Conservation (phyloP, 1,140 invertebrate species). For the Zaprionus gabonicus region DNA sequence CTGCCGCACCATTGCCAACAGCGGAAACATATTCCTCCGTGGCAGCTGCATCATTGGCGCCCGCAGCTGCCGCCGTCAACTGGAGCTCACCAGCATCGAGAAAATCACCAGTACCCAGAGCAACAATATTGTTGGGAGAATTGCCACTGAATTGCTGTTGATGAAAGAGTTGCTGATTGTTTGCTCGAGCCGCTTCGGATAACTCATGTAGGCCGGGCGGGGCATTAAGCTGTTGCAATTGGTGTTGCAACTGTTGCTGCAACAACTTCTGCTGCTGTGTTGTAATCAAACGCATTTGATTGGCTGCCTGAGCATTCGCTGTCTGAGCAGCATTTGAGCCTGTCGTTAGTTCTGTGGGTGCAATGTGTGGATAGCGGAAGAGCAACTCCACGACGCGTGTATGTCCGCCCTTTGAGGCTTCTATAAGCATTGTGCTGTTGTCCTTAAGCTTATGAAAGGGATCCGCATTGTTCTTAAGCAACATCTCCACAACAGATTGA, state of each 20-base stretch:
- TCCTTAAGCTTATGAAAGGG: constrained; percentile 98
- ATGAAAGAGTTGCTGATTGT: constrained; percentile 80
- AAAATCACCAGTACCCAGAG: constrained; percentile 66
- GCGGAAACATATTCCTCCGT: constrained; percentile 68
- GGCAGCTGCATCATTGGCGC: constrained; percentile 52
- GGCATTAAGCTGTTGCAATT: constrained; percentile 81
- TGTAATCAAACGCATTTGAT: constrained; percentile 63
- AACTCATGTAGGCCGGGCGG: constrained; percentile 86
- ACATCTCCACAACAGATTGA: constrained; percentile 94
- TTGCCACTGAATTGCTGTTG: constrained; percentile 77
- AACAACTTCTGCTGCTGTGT: constrained; percentile 82
- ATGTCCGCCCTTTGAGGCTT: constrained; percentile 98
- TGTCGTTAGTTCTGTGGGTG: constrained; percentile 77
- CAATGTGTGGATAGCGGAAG: constrained; percentile 94
- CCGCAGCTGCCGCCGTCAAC: constrained; percentile 49
- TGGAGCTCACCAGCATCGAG: constrained; percentile 66
- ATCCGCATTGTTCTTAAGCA: constrained; percentile 96
- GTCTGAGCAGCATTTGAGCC: constrained; percentile 43
- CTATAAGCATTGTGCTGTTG: constrained; percentile 99
- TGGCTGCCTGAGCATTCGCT: constrained; percentile 52
- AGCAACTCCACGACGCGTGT: constrained; percentile 97
- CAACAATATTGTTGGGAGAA: constrained; percentile 61
- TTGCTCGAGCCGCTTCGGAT: constrained; percentile 85
- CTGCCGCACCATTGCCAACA: constrained; percentile 46
- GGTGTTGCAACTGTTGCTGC: constrained; percentile 84